Evolutionary conservation across 2,888 invertebrate genomes (phyloP).

Genomic region (Drosophila quasianomalipes): DNA sequence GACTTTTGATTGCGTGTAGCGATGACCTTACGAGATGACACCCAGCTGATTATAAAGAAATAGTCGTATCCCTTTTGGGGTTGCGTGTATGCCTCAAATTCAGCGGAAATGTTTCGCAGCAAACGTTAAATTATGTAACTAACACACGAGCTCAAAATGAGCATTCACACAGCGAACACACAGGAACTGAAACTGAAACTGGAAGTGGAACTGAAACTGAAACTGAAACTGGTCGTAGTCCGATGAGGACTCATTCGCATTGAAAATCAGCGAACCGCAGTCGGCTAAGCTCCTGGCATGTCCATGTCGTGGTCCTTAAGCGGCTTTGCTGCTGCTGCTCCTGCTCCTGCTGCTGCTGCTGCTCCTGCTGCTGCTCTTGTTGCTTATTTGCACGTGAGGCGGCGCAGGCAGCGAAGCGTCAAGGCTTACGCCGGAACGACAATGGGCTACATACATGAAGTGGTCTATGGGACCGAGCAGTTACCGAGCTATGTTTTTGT

Average conservation of each 20-base stretch:
- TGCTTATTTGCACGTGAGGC: constrained; percentile 74
- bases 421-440: constrained; percentile 62
- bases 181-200: not conserved
- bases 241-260: constrained; percentile 31
- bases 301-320: constrained; percentile 68
- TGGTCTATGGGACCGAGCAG: not conserved
- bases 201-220: not conserved
- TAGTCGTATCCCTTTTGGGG: constrained; percentile 40
- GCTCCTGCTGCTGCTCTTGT: constrained; percentile 23
- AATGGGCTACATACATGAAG: not conserved
- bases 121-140: constrained; percentile 77
- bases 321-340: constrained; percentile 55
- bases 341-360: constrained; percentile 24
- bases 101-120: constrained; percentile 78
- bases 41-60: constrained; percentile 77
- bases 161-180: not conserved
- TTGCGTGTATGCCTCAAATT: constrained; percentile 71
- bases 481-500: not conserved
- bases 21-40: constrained; percentile 84
- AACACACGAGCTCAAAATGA: constrained; percentile 37
- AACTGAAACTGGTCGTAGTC: constrained; percentile 11
- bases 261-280: constrained; percentile 76
- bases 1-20: constrained; percentile 54
- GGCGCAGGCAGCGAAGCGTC: constrained; percentile 64
- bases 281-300: constrained; percentile 63